Base-by-base conservation (phyloP, 30 jellyfish, hydroid and myxozoan genomes). In the Turritopsis rubra region DNA sequence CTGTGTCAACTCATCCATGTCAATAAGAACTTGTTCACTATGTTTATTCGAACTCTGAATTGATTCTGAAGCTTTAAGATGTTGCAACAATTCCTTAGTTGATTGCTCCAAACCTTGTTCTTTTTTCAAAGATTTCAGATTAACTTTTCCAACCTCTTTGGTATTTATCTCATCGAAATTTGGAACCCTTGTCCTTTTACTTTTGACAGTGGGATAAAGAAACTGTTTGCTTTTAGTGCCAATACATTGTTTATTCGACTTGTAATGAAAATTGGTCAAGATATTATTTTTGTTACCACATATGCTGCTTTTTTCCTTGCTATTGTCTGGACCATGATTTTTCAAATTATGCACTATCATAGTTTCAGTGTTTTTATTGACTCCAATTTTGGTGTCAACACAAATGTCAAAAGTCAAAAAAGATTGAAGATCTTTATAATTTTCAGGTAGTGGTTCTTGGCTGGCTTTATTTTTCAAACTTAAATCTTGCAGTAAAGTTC, bases 1-100 rank as follows among this genome's bases (percentile, higher is more conserved):
- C 65, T 81, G 80, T 81, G 88, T 27, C 73, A 81, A 29, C 19
- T 23, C 88, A 22, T 81, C 88, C 88, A 81, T 81, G 31, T 81
- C 84, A 28, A 81, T 71, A n/a, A 65, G n/a, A 60, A 41, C 31
- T 20, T 79, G 28, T 26, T 52, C 66, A 18, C 60, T 41, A 21
- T 19, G 17, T 68, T 68, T 68, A n/a, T 68, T 22, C 16, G 19
- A 68, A 27, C 77, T 27, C 16, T 68, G 22, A 23, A 3, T 41
- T 41, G 60, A 41, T 41, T 41, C 13, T 41, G 60, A 41, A 41
- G 60, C 60, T 41, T 41, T 41, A 3, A 41, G 60, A 41, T 41
- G 60, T 13, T 41, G 60, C 13, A 41, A 41, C 60, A 3, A 3
- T 41, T 41, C 60, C 60, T 41, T 5, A n/a, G n/a, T n/a, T 41